Percentiles rank a stretch among this genome's conserved stretches.
Evolutionary conservation across 1,140 invertebrate species (phyloP).

Genomic region (Sarcophaga bullata): DNA sequence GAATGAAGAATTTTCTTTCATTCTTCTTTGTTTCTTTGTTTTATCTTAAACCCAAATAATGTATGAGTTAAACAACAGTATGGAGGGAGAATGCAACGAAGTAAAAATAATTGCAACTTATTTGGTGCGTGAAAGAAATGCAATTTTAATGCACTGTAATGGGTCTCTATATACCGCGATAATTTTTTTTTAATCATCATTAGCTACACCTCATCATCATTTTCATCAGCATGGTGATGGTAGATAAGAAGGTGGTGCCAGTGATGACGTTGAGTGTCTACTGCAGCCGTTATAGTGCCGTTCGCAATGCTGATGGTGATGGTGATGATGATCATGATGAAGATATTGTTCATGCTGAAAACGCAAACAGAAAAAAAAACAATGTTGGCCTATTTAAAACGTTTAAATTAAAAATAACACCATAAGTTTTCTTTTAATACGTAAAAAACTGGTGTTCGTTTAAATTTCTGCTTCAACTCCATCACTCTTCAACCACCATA

Average conservation of each 20-base stretch:
- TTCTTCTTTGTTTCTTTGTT: not conserved
- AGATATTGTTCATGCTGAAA: not conserved
- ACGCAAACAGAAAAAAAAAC: not conserved
- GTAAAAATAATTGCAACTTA: constrained; percentile 22
- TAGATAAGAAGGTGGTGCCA: no score
- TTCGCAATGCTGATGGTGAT: not conserved
- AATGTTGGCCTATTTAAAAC: constrained; percentile 10
- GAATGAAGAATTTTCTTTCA: not conserved
- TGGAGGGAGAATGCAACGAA: not conserved
- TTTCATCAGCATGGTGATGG: no score
- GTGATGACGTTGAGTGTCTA: no score
- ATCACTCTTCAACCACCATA: not conserved
- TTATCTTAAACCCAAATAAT: no score
- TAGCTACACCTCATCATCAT: not conserved
- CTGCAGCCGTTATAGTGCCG: no score
- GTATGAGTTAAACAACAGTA: not conserved
- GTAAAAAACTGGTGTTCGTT: not conserved
- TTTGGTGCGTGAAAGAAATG: constrained; percentile 26
- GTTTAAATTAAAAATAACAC: constrained; percentile 16
- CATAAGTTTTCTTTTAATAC: not conserved
- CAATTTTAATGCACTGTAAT: constrained; percentile 19
- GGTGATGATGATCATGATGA: not conserved
- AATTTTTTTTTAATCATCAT: not conserved
- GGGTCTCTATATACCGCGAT: constrained; percentile 12
- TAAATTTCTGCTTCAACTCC: not conserved